These are phyloP conservation scores for Apamea monoglypha DNA, from an alignment of 2,888 invertebrate species.

Conservation along the genomic window DNA sequence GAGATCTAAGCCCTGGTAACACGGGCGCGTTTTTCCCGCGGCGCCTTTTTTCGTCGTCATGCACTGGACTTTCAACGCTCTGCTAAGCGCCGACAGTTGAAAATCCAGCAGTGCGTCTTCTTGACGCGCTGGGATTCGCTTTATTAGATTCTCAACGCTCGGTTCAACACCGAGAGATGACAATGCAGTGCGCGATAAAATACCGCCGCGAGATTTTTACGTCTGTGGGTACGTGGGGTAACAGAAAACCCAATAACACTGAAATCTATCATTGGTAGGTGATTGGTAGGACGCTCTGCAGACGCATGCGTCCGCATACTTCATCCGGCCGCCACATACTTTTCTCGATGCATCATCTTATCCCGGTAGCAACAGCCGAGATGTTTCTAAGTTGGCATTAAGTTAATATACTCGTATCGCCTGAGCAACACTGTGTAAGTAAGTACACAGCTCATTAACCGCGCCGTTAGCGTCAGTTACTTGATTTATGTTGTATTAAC, in stretches of 20 bases:
- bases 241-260: not conserved
- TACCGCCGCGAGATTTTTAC: too few species aligned
- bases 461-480: slow-evolving; percentile 39
- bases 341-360: slow-evolving; percentile 20
- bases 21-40: too few species aligned
- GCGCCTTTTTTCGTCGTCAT: too few species aligned
- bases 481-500: slow-evolving; percentile 43
- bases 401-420: slow-evolving; percentile 29
- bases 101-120: too few species aligned
- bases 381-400: slow-evolving; percentile 28
- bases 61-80: too few species aligned
- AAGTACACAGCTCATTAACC: slow-evolving; percentile 56
- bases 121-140: too few species aligned
- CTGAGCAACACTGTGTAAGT: slow-evolving; percentile 30
- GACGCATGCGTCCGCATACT: not conserved
- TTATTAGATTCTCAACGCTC: too few species aligned
- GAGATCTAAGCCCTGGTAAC: too few species aligned
- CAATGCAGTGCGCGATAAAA: too few species aligned
- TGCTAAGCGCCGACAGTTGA: too few species aligned
- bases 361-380: slow-evolving; percentile 22
- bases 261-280: not conserved
- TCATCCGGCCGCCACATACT: not conserved
- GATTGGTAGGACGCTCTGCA: not conserved
- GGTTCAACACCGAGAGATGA: too few species aligned
- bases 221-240: too few species aligned